Evolutionary conservation across 1,140 invertebrate species (phyloP).

Genomic region (Notospermus geniculatus): DNA sequence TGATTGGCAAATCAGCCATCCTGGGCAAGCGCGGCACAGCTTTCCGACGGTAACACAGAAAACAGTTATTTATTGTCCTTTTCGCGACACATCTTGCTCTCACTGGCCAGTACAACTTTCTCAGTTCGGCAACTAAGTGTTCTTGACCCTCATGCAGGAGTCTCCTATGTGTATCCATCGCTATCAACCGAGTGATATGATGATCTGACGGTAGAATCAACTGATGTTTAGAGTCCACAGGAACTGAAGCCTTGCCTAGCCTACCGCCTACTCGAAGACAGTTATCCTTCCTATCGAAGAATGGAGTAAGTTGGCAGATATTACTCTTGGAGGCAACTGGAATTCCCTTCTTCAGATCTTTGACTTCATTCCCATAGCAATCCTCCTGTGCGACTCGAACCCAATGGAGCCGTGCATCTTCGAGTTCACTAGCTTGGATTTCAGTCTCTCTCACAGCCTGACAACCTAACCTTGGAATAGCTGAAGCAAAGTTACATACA

Average conservation of each 20-base stretch:
- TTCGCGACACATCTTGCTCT: constrained; percentile 7
- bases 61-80: neutral
- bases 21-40: neutral
- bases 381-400: no score
- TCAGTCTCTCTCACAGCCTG: no score
- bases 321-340: no score
- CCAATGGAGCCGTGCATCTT: no score
- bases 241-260: neutral
- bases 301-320: no score
- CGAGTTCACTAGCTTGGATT: no score
- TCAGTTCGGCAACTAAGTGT: neutral
- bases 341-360: no score
- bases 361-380: no score
- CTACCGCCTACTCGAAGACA: neutral
- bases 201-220: constrained; percentile 2
- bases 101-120: no score
- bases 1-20: constrained; percentile 1
- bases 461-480: no score
- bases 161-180: neutral
- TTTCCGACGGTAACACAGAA: neutral
- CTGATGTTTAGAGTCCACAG: neutral
- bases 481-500: no score
- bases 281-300: neutral
- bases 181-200: constrained; percentile 2
- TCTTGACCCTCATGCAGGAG: constrained; percentile 1